Percentiles rank a stretch among this genome's conserved stretches.
Evolutionary conservation across 2,113 vertebrate genomes (phyloP).

Genomic region (Barbus barbus): DNA sequence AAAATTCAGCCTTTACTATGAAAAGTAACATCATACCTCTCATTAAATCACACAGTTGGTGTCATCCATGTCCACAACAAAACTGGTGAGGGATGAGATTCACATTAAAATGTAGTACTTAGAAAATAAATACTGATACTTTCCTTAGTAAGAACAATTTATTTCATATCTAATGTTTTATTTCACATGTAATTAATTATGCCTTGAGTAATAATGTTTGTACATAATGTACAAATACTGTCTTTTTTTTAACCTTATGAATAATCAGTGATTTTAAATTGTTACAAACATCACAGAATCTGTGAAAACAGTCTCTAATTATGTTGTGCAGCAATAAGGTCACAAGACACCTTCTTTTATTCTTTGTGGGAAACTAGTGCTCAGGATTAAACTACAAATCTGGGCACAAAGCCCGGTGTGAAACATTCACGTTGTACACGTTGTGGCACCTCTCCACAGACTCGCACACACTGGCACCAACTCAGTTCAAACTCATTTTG

Average conservation of each 20-base stretch:
- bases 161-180: neutral
- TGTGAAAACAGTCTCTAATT: conserved; percentile 4
- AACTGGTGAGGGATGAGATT: too few species aligned
- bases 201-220: neutral
- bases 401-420: conserved; percentile 14
- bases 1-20: too few species aligned
- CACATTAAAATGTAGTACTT: too few species aligned
- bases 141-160: too few species aligned
- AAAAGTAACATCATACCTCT: too few species aligned
- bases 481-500: too few species aligned
- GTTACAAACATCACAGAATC: too few species aligned
- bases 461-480: conserved; percentile 12
- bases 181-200: neutral
- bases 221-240: neutral
- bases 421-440: conserved; percentile 16
- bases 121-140: too few species aligned
- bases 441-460: conserved; percentile 26
- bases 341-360: conserved; percentile 21
- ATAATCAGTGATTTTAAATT: neutral
- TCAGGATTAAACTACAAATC: conserved; percentile 19
- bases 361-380: neutral
- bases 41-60: too few species aligned
- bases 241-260: too few species aligned
- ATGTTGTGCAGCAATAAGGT: neutral
- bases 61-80: too few species aligned